Conservation (phyloP, 2,113 vertebrate genomes). For the Nyctereutes procyonoides region DNA sequence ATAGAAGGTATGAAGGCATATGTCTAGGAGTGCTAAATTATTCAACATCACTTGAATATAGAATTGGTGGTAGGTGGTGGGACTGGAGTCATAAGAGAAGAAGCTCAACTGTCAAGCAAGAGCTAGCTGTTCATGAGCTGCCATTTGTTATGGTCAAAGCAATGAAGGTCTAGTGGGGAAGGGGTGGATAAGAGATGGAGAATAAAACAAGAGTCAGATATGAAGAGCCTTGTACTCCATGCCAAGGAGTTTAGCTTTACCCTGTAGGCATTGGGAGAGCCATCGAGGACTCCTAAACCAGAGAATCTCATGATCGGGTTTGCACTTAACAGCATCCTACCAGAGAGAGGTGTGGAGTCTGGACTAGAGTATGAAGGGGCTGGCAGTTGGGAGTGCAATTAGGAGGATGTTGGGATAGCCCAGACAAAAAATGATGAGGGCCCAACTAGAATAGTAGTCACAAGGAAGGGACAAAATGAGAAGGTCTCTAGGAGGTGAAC, state of each 20-base stretch:
- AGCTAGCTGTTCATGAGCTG: not conserved
- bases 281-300: not conserved
- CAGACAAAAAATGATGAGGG: not conserved
- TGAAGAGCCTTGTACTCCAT: not conserved
- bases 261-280: not conserved
- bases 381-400: not conserved
- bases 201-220: not conserved
- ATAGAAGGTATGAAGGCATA: not conserved
- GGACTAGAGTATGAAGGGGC: not conserved
- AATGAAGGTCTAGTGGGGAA: not conserved
- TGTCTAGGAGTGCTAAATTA: not conserved
- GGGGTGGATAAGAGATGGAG: not conserved
- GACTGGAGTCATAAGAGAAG: not conserved
- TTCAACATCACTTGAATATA: not conserved
- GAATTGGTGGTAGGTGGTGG: not conserved
- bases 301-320: not conserved
- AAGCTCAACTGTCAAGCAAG: not conserved
- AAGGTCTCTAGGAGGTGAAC: not conserved
- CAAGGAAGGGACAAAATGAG: not conserved
- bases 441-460: not conserved
- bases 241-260: not conserved
- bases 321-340: not conserved
- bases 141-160: not conserved
- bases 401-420: not conserved
- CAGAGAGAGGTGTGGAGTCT: not conserved